phyloP scores from a whole-genome alignment of 2,113 vertebrate genomes.

The Gracilinanus agilis region DNA sequence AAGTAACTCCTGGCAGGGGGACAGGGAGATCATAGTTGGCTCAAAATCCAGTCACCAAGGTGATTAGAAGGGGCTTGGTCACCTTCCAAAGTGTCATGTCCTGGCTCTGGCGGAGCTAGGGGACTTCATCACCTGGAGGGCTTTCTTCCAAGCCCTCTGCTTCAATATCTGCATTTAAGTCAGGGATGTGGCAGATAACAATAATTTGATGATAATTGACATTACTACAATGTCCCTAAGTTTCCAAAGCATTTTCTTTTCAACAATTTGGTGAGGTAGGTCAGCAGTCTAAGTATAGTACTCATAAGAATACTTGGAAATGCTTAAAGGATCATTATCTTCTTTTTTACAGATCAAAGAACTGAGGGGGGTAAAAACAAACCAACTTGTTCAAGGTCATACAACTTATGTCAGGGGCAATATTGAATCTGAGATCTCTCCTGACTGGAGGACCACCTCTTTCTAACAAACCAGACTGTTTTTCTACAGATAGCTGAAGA shows the following conservation, averaged over 20 bases:
- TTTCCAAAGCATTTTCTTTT: background rate
- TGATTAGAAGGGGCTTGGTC: background rate
- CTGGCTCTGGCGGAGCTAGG: background rate
- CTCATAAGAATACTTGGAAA: background rate
- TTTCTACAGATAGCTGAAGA: background rate
- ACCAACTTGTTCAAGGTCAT: background rate
- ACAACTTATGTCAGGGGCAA: background rate
- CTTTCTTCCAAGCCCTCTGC: background rate
- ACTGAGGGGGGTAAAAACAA: background rate
- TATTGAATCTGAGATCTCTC: background rate
- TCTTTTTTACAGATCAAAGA: background rate
- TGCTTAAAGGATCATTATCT: background rate
- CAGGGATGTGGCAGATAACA: background rate
- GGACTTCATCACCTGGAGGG: background rate
- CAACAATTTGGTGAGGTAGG: background rate
- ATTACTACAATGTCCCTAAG: background rate
- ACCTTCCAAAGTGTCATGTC: background rate
- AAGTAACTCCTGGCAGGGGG: background rate
- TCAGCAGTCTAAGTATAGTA: background rate
- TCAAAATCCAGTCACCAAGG: conserved; percentile 1
- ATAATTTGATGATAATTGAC: background rate
- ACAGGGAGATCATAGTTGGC: background rate
- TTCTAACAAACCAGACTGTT: background rate
- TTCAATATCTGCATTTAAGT: background rate
- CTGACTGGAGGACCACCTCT: background rate